Conservation (phyloP, 1,140 invertebrate species). For the Lerema accius region DNA sequence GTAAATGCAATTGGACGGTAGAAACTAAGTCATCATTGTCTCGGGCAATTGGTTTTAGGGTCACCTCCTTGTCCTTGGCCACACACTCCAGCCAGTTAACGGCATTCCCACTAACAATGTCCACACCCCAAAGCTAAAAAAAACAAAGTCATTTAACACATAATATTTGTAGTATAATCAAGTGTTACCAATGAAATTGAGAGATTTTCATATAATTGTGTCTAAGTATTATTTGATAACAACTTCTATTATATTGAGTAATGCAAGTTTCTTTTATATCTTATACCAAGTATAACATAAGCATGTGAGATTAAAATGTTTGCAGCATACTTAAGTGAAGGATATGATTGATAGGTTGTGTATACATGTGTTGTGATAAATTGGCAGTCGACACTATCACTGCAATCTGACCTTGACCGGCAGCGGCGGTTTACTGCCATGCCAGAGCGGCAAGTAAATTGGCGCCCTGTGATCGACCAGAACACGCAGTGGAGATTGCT, state of each 20-base stretch:
- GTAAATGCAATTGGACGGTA: slow-evolving; percentile 72
- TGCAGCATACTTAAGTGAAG: neutral
- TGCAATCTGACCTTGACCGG: slow-evolving; percentile 70
- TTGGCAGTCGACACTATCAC: slow-evolving; percentile 10
- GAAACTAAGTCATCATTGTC: slow-evolving; percentile 74
- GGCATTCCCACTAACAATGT: slow-evolving; percentile 74
- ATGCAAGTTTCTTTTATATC: no score
- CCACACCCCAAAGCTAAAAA: slow-evolving; percentile 73
- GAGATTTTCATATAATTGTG: no score
- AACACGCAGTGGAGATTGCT: slow-evolving; percentile 70
- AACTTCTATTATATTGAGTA: no score
- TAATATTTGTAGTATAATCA: no score
- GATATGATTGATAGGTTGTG: neutral
- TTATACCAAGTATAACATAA: no score
- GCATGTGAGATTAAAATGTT: neutral
- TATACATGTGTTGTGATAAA: slow-evolving; percentile 2
- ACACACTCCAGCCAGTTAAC: slow-evolving; percentile 78
- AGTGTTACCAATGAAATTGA: no score
- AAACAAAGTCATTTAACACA: slow-evolving; percentile 14
- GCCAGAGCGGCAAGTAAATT: slow-evolving; percentile 80
- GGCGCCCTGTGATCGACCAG: slow-evolving; percentile 74
- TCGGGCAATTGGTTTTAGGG: slow-evolving; percentile 65
- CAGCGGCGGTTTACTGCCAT: slow-evolving; percentile 78
- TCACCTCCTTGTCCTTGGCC: slow-evolving; percentile 66
- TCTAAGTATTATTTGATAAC: no score